Evolutionary conservation across 2,888 invertebrate species (phyloP), one percentile per base, ranked within the genome.

Genomic region (Notodonta ziczac): DNA sequence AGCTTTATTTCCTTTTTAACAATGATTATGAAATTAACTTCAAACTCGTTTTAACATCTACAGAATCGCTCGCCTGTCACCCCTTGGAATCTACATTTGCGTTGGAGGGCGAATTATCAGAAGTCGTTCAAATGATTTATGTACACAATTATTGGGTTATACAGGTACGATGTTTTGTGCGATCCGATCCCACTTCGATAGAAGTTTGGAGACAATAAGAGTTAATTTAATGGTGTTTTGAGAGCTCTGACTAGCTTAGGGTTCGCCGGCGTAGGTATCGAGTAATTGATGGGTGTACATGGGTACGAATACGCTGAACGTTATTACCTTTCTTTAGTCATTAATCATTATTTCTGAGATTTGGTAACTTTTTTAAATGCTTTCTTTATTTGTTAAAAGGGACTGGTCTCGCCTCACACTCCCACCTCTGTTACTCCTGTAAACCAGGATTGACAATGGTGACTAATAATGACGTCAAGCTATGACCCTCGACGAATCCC

Each of bases 101-200:
- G 87, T 85, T 84, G 82, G 78, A 86, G 86, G 87, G 89, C 88
- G 89, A 92, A 93, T 93, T 93, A 93, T 93, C 93, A 91, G 91
- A 79, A 93, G 92, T 91, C 93, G 91, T 93, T 93, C 90, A 86
- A 89, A 90, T 93, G 93, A 93, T 93, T 92, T 93, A 93, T 92
- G 91, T 90, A 90, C 90, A 91, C 92, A 93, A 93, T 93, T 93
- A 93, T 93, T 93, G 93, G 92, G 92, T 90, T 89, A 91, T 89
- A 90, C 92, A 92, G 92, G 91, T 91, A 88, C 87, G 86, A 77
- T 90, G 91, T 90, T 90, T 91, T 89, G 89, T 86, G 81, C 86
- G 90, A 90, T 89, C 85, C 88, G 89, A 91, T 90, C 85, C 86
- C 77, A 67, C 67, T 65, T 72, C 83, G 90, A 91, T 91, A 88